Conservation (phyloP, 2,797 vertebrate genomes). For the Phrynocephalus forsythii region DNA sequence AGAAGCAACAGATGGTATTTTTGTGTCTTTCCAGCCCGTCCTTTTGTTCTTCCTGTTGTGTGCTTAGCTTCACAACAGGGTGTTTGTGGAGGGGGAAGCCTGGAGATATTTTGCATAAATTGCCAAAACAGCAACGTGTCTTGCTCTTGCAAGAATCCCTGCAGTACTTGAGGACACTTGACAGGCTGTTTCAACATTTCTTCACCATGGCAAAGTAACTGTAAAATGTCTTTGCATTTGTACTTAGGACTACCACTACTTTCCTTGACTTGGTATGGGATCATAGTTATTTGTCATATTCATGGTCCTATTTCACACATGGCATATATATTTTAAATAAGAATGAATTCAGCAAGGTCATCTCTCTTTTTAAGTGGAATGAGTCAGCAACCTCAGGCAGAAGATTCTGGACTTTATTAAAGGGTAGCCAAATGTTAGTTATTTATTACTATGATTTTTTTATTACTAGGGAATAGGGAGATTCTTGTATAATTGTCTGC, state of each 20-base stretch:
- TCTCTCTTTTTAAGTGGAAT: not conserved
- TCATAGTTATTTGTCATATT: not conserved
- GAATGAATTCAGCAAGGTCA: not conserved
- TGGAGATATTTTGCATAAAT: too few relatives aligned
- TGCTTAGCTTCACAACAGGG: too few relatives aligned
- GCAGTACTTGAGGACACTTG: too few relatives aligned
- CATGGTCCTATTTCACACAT: not conserved
- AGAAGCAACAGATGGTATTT: too few relatives aligned
- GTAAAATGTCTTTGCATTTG: not conserved
- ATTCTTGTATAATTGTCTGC: not conserved
- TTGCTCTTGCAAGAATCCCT: too few relatives aligned
- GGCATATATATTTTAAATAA: not conserved
- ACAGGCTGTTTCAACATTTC: too few relatives aligned
- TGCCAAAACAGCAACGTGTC: too few relatives aligned
- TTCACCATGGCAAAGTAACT: too few relatives aligned
- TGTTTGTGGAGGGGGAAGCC: too few relatives aligned
- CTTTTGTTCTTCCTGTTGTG: too few relatives aligned
- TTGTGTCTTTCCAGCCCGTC: too few relatives aligned
- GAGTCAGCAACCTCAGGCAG: not conserved
- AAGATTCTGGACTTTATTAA: not conserved
- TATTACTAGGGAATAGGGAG: not conserved
- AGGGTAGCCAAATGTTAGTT: not conserved
- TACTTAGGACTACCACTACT: not conserved
- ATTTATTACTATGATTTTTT: not conserved
- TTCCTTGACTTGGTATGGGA: not conserved